phyloP scores from a whole-genome alignment of 2,113 vertebrate genomes.

The Brachyhypopomus gauderio region DNA sequence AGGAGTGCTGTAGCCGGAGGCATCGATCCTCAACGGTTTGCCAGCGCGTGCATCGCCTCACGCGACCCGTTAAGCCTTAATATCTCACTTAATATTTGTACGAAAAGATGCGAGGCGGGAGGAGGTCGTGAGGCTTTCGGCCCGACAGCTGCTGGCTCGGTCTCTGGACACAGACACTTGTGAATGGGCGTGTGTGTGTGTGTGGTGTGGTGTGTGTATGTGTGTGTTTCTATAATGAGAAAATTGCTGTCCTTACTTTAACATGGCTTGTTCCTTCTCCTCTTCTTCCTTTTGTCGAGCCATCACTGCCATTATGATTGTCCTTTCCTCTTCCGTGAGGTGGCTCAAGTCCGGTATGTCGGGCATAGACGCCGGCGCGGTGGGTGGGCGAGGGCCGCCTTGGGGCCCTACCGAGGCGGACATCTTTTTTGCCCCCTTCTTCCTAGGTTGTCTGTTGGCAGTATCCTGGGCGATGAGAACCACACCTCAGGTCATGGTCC shows the following conservation, averaged over 20 bases:
- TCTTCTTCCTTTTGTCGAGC: slow-evolving; percentile 97
- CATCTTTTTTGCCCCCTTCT: slow-evolving; percentile 77
- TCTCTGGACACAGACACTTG: slow-evolving; percentile 24
- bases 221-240: slow-evolving; percentile 45
- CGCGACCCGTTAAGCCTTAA: too few species aligned
- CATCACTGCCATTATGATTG: slow-evolving; percentile 98
- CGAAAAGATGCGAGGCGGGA: too few species aligned
- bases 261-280: slow-evolving; percentile 97
- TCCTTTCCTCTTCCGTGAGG: slow-evolving; percentile 97
- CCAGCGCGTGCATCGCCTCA: too few species aligned
- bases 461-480: slow-evolving; percentile 69
- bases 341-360: slow-evolving; percentile 97
- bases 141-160: background rate
- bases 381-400: slow-evolving; percentile 90
- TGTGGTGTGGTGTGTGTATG: slow-evolving; percentile 26
- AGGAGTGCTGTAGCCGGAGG: too few species aligned
- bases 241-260: slow-evolving; percentile 86
- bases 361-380: slow-evolving; percentile 89
- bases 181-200: slow-evolving; percentile 51
- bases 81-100: too few species aligned
- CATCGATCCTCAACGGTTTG: too few species aligned
- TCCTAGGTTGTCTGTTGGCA: slow-evolving; percentile 74
- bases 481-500: slow-evolving; percentile 82
- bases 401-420: slow-evolving; percentile 92
- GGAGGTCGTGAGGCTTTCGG: too few species aligned